These are phyloP conservation scores for Orestias chungarensis DNA, from an alignment of 2,797 vertebrate species.

Conservation along the genomic window DNA sequence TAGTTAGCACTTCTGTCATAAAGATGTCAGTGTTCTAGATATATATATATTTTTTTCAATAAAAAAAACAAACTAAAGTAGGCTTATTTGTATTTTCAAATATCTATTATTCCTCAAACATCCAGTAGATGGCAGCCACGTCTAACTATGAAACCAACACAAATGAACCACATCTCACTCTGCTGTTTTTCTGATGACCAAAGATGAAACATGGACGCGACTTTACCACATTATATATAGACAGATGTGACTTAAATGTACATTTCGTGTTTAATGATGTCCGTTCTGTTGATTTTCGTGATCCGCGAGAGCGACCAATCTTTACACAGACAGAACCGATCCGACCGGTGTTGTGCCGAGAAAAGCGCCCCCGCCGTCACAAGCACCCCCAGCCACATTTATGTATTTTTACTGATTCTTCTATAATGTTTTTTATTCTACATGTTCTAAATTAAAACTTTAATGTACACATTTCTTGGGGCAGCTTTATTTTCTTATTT, in stretches of 20 bases:
- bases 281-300: too few relatives aligned
- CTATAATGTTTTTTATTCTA: too few relatives aligned
- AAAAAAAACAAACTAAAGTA: background rate
- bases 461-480: too few relatives aligned
- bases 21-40: too few relatives aligned
- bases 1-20: too few relatives aligned
- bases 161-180: slow-evolving; percentile 28
- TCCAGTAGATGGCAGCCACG: slow-evolving; percentile 40
- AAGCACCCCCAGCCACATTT: too few relatives aligned
- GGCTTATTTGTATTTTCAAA: background rate
- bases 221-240: background rate
- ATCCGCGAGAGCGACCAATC: background rate
- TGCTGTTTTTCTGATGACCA: background rate
- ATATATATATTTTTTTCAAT: background rate
- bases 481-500: too few relatives aligned
- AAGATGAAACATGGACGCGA: background rate
- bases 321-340: background rate
- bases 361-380: too few relatives aligned
- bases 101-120: background rate
- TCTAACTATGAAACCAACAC: background rate
- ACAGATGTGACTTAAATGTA: background rate
- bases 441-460: too few relatives aligned
- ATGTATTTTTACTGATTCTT: too few relatives aligned
- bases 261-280: background rate
- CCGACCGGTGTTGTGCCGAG: too few relatives aligned